Percentiles rank a stretch among this genome's conserved stretches.
phyloP scores from a whole-genome alignment of 2,888 invertebrate genomes.

The Eulithis prunata region DNA sequence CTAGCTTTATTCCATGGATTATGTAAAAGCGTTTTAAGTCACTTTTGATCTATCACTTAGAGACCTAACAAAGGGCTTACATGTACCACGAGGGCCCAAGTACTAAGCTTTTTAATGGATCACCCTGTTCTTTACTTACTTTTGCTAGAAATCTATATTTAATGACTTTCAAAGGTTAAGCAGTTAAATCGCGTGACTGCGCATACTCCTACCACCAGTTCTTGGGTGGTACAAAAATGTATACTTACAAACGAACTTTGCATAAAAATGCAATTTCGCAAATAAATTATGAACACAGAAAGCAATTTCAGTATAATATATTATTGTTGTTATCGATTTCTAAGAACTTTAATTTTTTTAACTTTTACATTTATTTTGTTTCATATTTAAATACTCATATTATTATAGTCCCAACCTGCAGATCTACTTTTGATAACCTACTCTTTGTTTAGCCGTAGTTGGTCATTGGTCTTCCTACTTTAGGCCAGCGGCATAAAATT shows the following conservation, averaged over 20 bases:
- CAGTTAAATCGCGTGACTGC: slow-evolving; percentile 21
- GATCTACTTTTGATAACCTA: no score
- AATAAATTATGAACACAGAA: slow-evolving; percentile 16
- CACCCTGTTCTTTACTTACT: background rate
- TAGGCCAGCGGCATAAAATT: no score
- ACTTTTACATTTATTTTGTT: no score
- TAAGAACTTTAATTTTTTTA: background rate
- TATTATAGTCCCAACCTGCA: no score
- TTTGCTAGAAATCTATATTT: background rate
- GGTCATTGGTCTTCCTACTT: no score
- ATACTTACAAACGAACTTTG: slow-evolving; percentile 4
- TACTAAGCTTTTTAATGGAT: background rate
- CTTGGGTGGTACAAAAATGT: slow-evolving; percentile 15
- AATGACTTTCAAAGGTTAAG: slow-evolving; percentile 7
- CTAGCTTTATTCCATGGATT: no score
- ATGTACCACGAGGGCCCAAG: background rate
- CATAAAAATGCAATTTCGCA: slow-evolving; percentile 29
- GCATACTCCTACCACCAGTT: slow-evolving; percentile 6
- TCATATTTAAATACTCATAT: no score
- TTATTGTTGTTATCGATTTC: background rate
- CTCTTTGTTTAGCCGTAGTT: no score
- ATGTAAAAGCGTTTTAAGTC: no score
- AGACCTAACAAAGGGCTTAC: no score
- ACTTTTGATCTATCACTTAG: no score
- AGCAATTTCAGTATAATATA: slow-evolving; percentile 10